phyloP scores from a whole-genome alignment of 2,797 vertebrate species.

The Notoglanidium macrostoma region DNA sequence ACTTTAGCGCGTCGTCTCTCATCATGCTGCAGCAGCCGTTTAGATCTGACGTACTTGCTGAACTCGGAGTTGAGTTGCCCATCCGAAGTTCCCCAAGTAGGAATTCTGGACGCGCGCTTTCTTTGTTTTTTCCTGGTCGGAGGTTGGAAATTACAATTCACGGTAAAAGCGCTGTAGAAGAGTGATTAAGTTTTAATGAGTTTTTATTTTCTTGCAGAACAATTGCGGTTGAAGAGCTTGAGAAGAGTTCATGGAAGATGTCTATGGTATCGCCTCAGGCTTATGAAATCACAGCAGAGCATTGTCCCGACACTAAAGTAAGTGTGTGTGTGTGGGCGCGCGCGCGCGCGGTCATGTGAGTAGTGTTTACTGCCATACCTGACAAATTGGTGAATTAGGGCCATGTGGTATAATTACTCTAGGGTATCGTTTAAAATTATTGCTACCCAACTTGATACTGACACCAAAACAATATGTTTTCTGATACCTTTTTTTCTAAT shows the following conservation, averaged over 20 bases:
- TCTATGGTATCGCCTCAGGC: constrained; percentile 93
- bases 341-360: too few species aligned
- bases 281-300: constrained; percentile 95
- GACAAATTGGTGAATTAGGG: neutral
- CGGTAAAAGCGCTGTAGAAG: neutral
- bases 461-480: neutral
- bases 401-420: neutral
- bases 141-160: neutral
- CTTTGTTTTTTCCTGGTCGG: neutral
- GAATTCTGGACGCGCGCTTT: neutral
- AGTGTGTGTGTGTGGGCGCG: constrained; percentile 61
- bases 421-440: neutral
- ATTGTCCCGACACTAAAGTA: constrained; percentile 94
- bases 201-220: constrained; percentile 74
- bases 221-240: constrained; percentile 94
- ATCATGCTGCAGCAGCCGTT: neutral
- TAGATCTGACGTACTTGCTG: neutral
- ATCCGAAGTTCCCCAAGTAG: neutral
- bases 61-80: neutral
- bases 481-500: neutral
- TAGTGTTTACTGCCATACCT: neutral
- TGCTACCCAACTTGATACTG: neutral
- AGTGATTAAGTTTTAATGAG: neutral
- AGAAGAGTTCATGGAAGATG: constrained; percentile 94
- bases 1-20: neutral